A percentile compares a stretch with the other conserved stretches of the same genome.
phyloP scores from a whole-genome alignment of 2,113 vertebrate genomes.

The human (Homo sapiens) region GRCh38 chrX:102317001-102317500 shows the following conservation, averaged over 20 bases:
- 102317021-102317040: constrained; percentile 75
- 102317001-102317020: constrained; percentile 78
- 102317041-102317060: constrained; percentile 57
- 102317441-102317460: not conserved
- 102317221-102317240: not conserved
- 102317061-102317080: constrained; percentile 61
- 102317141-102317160: constrained; percentile 84
- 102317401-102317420: constrained; percentile 66
- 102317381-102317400: constrained; percentile 78
- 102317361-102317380: constrained; percentile 67
- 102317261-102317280: not conserved
- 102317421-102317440: constrained; percentile 61
- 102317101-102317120: constrained; percentile 81
- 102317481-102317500: not conserved
- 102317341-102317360: not conserved
- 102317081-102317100: constrained; percentile 72
- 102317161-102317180: not conserved
- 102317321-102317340: not conserved
- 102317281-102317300: not conserved
- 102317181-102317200: not conserved
- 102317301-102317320: not conserved
- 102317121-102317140: constrained; percentile 78
- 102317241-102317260: not conserved
- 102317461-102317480: not conserved
- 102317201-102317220: not conserved